Percentiles rank a stretch among this genome's conserved stretches.
phyloP scores from a whole-genome alignment of 2,113 vertebrate genomes.

The Neogale vison region DNA sequence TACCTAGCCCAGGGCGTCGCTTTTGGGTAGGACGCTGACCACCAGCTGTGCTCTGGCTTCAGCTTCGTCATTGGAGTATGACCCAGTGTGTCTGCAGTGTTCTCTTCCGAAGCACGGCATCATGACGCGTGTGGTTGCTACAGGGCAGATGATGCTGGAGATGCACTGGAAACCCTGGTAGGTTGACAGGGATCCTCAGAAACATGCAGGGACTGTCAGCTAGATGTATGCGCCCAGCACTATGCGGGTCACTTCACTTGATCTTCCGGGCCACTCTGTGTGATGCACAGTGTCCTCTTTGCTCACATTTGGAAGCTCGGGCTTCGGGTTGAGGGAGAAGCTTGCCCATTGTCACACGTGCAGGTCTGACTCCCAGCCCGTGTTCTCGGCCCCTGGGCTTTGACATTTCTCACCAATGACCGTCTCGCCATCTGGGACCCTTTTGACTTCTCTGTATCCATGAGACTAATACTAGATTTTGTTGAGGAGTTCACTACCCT shows the following conservation, averaged over 20 bases:
- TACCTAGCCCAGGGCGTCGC: not conserved
- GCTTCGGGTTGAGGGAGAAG: not conserved
- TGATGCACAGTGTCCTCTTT: not conserved
- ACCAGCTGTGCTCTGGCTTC: not conserved
- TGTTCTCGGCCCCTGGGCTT: not conserved
- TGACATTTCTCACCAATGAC: not conserved
- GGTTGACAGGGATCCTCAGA: not conserved
- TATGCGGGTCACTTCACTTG: accelerated
- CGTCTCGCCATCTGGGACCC: not conserved
- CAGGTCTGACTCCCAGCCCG: not conserved
- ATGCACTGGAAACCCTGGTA: not conserved
- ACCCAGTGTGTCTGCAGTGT: not conserved
- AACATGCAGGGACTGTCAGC: not conserved
- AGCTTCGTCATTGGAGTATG: not conserved
- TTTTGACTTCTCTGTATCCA: not conserved
- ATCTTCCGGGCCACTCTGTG: not conserved
- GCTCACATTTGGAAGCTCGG: not conserved
- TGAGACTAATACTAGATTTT: not conserved
- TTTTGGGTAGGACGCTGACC: not conserved
- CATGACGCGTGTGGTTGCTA: not conserved
- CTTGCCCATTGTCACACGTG: not conserved
- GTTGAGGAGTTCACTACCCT: not conserved
- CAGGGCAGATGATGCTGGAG: not conserved
- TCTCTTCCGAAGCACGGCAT: not conserved
- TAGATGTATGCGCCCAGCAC: not conserved